Evolutionary conservation across 2,888 invertebrate genomes (phyloP).

Genomic region (Taphrorychus bicolor): DNA sequence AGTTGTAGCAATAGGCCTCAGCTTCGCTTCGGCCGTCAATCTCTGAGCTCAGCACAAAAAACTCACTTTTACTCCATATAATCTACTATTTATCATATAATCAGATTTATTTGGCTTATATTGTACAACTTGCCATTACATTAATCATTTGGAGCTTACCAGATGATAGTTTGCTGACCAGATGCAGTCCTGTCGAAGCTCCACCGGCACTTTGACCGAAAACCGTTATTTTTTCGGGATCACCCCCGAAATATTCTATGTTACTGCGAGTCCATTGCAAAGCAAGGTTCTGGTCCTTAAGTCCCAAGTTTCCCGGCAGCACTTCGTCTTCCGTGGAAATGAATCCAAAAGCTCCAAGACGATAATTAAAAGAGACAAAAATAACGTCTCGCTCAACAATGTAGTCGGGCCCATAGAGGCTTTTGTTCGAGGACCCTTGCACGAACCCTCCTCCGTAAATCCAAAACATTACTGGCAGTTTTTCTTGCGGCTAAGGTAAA

Average conservation of each 20-base stretch:
- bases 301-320: constrained; percentile 27
- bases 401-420: constrained; percentile 16
- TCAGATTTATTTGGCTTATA: too few relatives aligned
- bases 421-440: constrained; percentile 12
- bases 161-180: too few relatives aligned
- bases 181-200: too few relatives aligned
- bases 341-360: constrained; percentile 28
- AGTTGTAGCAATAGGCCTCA: too few relatives aligned
- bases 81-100: too few relatives aligned
- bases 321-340: constrained; percentile 17
- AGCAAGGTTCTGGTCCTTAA: constrained; percentile 32
- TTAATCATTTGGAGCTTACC: too few relatives aligned
- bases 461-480: constrained; percentile 32
- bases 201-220: constrained; percentile 36
- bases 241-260: constrained; percentile 26
- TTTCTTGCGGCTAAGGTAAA: neutral
- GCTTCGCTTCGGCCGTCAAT: too few relatives aligned
- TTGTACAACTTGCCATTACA: too few relatives aligned
- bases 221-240: constrained; percentile 26
- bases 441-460: constrained; percentile 31
- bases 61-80: too few relatives aligned
- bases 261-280: constrained; percentile 27
- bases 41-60: too few relatives aligned
- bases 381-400: constrained; percentile 23
- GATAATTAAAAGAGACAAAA: constrained; percentile 30